Conservation (phyloP, 2,888 invertebrate genomes). For the Gymnosoma rotundatum region DNA sequence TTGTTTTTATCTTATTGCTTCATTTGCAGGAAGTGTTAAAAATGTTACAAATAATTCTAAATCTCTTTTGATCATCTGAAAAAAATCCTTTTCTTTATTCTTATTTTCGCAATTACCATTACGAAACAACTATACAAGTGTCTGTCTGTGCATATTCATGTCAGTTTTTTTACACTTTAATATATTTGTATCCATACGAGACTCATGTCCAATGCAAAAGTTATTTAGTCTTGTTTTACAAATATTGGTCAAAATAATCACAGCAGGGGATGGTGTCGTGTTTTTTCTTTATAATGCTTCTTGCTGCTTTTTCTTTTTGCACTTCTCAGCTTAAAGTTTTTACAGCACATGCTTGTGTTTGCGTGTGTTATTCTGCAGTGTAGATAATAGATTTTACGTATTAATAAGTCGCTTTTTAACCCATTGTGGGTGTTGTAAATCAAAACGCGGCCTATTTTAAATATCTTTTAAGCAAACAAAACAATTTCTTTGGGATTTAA, state of each 20-base stretch:
- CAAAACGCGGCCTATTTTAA: no score
- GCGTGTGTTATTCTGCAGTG: conserved; percentile 32
- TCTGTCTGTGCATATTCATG: conserved; percentile 1
- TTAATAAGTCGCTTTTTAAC: no score
- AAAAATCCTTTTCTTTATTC: conserved; percentile 2
- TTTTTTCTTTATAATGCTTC: conserved; percentile 21
- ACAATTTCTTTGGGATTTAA: no score
- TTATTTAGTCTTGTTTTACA: conserved; percentile 67
- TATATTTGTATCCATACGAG: conserved; percentile 35
- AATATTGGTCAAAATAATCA: conserved; percentile 70
- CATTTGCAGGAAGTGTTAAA: conserved; percentile 49
- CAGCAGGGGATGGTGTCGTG: conserved; percentile 66
- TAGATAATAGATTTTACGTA: no score
- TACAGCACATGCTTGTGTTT: conserved; percentile 49
- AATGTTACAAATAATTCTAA: neutral
- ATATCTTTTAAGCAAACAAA: no score
- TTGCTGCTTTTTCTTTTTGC: conserved; percentile 17
- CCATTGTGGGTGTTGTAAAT: no score
- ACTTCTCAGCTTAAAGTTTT: conserved; percentile 40
- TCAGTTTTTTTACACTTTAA: conserved; percentile 58
- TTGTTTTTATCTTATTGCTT: conserved; percentile 6
- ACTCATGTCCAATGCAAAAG: conserved; percentile 36
- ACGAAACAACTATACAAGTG: neutral
- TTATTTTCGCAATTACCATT: conserved; percentile 37
- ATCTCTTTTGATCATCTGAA: conserved; percentile 19